Base-by-base conservation (phyloP, 2,797 vertebrate genomes). In the Hybognathus amarus region DNA sequence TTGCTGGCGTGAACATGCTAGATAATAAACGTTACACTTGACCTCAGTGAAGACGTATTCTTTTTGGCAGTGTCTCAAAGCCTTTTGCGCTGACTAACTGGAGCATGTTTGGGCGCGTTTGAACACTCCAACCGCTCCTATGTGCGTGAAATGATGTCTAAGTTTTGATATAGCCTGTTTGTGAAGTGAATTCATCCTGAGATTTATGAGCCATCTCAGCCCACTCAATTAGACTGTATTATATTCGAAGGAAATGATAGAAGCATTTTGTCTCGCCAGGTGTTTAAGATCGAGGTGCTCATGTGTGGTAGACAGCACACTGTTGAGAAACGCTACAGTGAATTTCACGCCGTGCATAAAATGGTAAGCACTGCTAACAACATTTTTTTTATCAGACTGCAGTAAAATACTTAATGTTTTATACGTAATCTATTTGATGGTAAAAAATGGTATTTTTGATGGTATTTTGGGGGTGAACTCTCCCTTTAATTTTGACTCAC, bases 311-410 rank as follows among this genome's bases (percentile, higher is more conserved):
- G 98, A 90, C 98, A 97, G 74, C 97, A 99, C 89, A 93, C 95
- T 80, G 95, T 99, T 61, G 98, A 99, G 93, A 99, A 99, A 90
- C 96, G 98, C 80, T 99, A 99, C 92, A 99, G 98, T 82, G 97
- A 99, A 92, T 99, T 99, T 90, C 97, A 99, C 88, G 91, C 97
- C 27, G 94, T 99, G 88, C 98, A 99, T 93, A 99, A 99, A 94
- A 97, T 97, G 96, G 98, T 99, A 95, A 94, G 88, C 69, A 64
- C 61, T 59, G 15, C 18, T 36, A 22, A 64, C 6, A 50, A 47
- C 22, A 27, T 20, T 22, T 17, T 27, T 50, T 20, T 30, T 30
- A 22, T n/a, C 15, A 15, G 7, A 18, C 59, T 17, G 36, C 36
- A 42, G 6, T 77, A 30, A 20, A 63, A 30, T 24, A 6, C 2